phyloP scores from a whole-genome alignment of 2,113 vertebrate genomes.

The Anoplopoma fimbria region DNA sequence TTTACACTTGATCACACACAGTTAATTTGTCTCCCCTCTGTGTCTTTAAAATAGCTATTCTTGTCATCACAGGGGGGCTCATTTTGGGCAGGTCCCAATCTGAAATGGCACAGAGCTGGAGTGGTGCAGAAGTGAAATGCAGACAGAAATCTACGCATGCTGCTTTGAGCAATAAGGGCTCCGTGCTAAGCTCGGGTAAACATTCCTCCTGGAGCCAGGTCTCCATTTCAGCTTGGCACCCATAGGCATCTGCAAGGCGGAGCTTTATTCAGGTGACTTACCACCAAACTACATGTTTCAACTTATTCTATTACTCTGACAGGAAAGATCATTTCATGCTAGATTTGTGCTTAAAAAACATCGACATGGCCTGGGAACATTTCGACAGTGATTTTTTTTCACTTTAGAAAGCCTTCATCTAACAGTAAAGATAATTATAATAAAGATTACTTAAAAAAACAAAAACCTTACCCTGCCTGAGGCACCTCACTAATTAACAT shows the following conservation, averaged over 20 bases:
- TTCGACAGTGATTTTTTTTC: neutral
- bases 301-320: conserved; percentile 29
- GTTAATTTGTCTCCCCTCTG: conserved; percentile 58
- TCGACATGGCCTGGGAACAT: neutral
- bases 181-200: conserved; percentile 74
- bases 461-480: neutral
- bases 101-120: conserved; percentile 57
- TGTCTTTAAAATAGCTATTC: conserved; percentile 68
- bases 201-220: conserved; percentile 73
- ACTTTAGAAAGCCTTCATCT: neutral
- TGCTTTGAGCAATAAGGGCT: conserved; percentile 64
- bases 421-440: neutral
- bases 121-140: conserved; percentile 55
- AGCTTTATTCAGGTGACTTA: conserved; percentile 57
- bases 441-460: neutral
- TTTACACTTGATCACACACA: conserved; percentile 62
- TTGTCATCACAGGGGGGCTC: conserved; percentile 55
- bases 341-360: conserved; percentile 8
- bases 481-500: conserved; percentile 25
- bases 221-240: conserved; percentile 75
- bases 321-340: conserved; percentile 32
- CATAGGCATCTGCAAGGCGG: conserved; percentile 46
- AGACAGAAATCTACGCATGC: conserved; percentile 61
- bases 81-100: conserved; percentile 60
- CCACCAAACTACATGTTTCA: conserved; percentile 48